These are phyloP conservation scores for Plectropomus leopardus DNA, from an alignment of 2,113 vertebrate genomes.

Conservation along the genomic window DNA sequence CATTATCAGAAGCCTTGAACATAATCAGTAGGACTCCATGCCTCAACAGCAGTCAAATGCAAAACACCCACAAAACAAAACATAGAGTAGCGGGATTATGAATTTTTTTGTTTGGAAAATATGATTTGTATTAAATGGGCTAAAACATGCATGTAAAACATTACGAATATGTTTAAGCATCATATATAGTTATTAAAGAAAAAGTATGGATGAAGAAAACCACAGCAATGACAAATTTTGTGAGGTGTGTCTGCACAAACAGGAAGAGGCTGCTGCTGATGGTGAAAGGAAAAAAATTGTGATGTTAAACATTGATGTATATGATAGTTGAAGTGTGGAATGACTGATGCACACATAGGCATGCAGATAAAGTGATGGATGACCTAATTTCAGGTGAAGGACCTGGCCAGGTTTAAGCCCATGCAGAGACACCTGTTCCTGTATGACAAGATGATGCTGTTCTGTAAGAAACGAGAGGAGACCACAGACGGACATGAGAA, in stretches of 20 bases:
- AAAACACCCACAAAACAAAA: no score
- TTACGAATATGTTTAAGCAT: no score
- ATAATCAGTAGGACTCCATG: background rate
- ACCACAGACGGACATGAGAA: constrained; percentile 90
- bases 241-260: no score
- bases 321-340: background rate
- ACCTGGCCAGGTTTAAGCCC: constrained; percentile 95
- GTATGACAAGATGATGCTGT: constrained; percentile 92
- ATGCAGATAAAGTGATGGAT: background rate
- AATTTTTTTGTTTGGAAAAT: no score
- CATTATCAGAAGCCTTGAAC: background rate
- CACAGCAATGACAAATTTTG: no score
- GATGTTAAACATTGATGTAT: background rate
- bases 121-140: no score
- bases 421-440: constrained; percentile 97
- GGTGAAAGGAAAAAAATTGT: no score
- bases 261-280: no score
- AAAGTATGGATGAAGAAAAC: no score
- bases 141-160: no score
- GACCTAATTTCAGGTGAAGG: constrained; percentile 86
- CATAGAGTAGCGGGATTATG: no score
- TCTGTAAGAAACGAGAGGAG: constrained; percentile 96
- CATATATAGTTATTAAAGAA: no score
- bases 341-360: background rate
- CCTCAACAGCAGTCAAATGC: background rate